Evolutionary conservation across 1,140 invertebrate species (phyloP), one percentile per base, ranked within the genome.

Genomic region (Zaprionus kolodkinae): DNA sequence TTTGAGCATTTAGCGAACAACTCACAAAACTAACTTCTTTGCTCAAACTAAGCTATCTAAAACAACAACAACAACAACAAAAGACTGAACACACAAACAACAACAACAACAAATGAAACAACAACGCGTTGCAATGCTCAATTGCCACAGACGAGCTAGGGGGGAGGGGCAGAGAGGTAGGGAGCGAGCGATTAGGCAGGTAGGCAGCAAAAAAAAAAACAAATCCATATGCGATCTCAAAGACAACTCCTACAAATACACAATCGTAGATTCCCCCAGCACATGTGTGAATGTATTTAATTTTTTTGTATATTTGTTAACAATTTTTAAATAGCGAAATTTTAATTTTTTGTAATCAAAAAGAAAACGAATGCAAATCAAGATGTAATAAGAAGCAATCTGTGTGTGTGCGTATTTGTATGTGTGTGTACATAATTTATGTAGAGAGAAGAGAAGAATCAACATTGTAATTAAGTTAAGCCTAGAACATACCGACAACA

Each of bases 401-500:
- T 77, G 66, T 59, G 75, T 84, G 72, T 86, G 36, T 85, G 72
- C 79, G 54, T 40, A 36, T 59, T 10, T 59, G 27, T 71, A 11
- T 65, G 45, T 60, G 64, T 72, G 55, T 67, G 60, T 71, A 72
- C 61, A 62, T 62, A 82, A 63, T 79, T 81, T 72, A 68, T 74
- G 73, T 68, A 80, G 78, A 43, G 78, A 43, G 38, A 52, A 57
- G 55, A 76, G 57, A 74, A 78, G 55, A 48, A 56, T 40, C 50
- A 64, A 79, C 75, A 55, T 50, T 78, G 67, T 61, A 81, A 78
- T 78, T 86, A 86, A 83, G 72, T 90, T 91, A 91, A 90, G 75
- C 76, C 82, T 83, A 91, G 83, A 76, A 81, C 82, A 85, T 91
- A 90, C 81, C 76, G 81, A 80, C 85, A 89, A 76, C 75, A 76